Conservation (phyloP, 2,888 invertebrate species). For the Nomada ruficornis region DNA sequence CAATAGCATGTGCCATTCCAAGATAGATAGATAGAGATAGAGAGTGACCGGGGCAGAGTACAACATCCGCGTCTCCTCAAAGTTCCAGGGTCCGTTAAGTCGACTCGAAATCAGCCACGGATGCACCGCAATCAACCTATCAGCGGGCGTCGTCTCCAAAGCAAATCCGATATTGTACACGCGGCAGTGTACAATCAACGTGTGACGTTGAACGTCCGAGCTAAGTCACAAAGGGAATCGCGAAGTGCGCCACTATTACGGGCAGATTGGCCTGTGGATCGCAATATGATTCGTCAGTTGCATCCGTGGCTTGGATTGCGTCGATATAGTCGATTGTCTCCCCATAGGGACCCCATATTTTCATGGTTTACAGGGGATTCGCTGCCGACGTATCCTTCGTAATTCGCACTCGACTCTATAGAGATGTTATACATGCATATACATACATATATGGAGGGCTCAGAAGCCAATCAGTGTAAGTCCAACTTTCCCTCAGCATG, state of each 20-base stretch:
- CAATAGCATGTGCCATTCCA: too few relatives aligned
- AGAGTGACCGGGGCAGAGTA: too few relatives aligned
- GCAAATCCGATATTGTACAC: conserved; percentile 54
- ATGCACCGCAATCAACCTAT: conserved; percentile 65
- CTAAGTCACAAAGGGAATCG: conserved; percentile 76
- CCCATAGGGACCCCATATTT: too few relatives aligned
- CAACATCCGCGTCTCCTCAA: neutral
- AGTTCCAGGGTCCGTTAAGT: conserved; percentile 18
- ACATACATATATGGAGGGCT: too few relatives aligned
- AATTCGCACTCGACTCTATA: conserved; percentile 5
- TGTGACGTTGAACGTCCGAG: conserved; percentile 60
- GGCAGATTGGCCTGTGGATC: conserved; percentile 52
- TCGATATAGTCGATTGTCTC: neutral
- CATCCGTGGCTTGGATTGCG: conserved; percentile 23
- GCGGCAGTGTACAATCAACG: conserved; percentile 65
- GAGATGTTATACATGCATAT: too few relatives aligned
- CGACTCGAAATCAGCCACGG: conserved; percentile 36
- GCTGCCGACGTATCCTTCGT: conserved; percentile 3
- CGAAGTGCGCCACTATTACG: conserved; percentile 71
- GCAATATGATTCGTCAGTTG: conserved; percentile 53
- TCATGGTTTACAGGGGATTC: neutral
- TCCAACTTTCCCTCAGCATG: too few relatives aligned
- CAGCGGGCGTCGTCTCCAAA: conserved; percentile 53
- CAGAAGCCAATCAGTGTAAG: too few relatives aligned
- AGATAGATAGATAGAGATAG: too few relatives aligned